These are phyloP conservation scores for Megaustenia siamemsis DNA, from an alignment of 2,888 invertebrate genomes.

Conservation along the genomic window DNA sequence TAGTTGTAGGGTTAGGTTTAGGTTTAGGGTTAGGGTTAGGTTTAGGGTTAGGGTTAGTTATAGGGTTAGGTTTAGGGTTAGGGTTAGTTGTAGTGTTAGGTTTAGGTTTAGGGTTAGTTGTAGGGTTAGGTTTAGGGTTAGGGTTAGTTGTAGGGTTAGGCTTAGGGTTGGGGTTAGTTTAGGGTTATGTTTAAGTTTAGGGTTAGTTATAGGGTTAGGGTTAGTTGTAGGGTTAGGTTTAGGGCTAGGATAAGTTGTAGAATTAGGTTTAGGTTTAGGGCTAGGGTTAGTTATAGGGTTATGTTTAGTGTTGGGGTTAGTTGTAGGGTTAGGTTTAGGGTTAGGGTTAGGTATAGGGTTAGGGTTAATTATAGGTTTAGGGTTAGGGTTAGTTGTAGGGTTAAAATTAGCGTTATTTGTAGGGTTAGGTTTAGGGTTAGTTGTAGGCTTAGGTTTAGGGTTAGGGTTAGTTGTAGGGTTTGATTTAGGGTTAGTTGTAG, in stretches of 20 bases:
- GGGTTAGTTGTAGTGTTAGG: neutral
- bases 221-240: conserved; percentile 27
- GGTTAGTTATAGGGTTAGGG: conserved; percentile 45
- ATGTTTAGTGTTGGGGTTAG: neutral
- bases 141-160: neutral
- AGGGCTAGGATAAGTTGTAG: conserved; percentile 35
- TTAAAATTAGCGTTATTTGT: conserved; percentile 38
- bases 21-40: neutral
- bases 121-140: neutral
- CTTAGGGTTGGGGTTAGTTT: neutral
- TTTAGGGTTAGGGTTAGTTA: neutral
- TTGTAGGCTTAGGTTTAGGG: conserved; percentile 46
- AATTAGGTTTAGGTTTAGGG: conserved; percentile 44
- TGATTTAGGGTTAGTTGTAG: conserved; percentile 40
- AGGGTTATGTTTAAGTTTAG: conserved; percentile 31
- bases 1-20: neutral
- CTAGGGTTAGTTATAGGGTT: neutral
- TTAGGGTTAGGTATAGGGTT: neutral
- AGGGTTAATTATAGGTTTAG: conserved; percentile 39
- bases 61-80: neutral
- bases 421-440: conserved; percentile 41
- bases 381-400: conserved; percentile 17
- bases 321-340: conserved; percentile 42
- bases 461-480: conserved; percentile 44
- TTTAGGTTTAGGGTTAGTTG: neutral